Percentiles rank a stretch among this genome's conserved stretches.
Conservation (phyloP, 2,888 invertebrate genomes). For the Dryadula phaetusa region DNA sequence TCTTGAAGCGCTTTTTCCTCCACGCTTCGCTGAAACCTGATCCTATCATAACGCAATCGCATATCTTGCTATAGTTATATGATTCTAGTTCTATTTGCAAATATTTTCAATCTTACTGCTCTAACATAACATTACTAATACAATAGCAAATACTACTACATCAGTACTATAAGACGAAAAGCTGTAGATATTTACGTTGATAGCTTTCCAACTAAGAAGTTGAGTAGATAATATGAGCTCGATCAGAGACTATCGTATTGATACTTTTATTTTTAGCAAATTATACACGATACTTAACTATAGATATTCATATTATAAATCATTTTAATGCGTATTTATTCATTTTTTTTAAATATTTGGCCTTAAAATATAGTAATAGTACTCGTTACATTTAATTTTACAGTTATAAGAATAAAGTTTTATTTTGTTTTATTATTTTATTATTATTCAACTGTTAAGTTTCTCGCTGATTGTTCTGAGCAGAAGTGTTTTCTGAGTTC, state of each 20-base stretch:
- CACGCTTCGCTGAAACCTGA: constrained; percentile 76
- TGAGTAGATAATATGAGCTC: constrained; percentile 77
- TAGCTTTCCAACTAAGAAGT: constrained; percentile 77
- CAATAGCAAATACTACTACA: constrained; percentile 51
- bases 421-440: no score
- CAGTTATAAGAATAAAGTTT: no score
- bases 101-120: constrained; percentile 55
- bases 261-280: constrained; percentile 58
- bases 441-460: no score
- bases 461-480: no score
- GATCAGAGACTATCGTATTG: constrained; percentile 73
- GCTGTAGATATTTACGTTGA: constrained; percentile 82
- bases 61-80: constrained; percentile 63
- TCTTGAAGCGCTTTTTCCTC: constrained; percentile 52
- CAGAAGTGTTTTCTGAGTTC: no score
- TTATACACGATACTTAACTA: no score
- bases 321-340: neutral
- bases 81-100: constrained; percentile 50
- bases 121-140: constrained; percentile 32
- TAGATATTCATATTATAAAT: neutral
- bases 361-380: no score
- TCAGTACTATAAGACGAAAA: constrained; percentile 55
- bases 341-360: no score
- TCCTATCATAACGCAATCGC: constrained; percentile 84
- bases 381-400: no score